Percentiles rank a stretch among this genome's conserved stretches.
These are phyloP conservation scores for Myotis brandtii DNA, from an alignment of 2,113 vertebrate genomes.

Conservation along the genomic window DNA sequence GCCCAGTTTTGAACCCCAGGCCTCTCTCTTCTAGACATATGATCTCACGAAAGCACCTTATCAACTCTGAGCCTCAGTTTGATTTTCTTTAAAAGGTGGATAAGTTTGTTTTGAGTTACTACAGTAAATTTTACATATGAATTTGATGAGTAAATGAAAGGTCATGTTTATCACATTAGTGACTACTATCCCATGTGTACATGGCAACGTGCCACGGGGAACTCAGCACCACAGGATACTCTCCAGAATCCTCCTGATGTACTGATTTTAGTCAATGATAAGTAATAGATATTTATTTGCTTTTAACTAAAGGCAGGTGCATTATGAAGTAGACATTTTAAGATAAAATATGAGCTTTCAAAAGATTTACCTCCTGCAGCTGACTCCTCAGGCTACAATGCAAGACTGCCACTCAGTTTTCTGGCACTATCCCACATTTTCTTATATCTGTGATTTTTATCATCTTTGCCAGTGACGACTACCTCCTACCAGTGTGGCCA, in stretches of 20 bases:
- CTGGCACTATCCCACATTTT: too few species aligned
- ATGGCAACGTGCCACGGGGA: not conserved
- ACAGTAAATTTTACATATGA: not conserved
- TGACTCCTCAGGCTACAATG: not conserved
- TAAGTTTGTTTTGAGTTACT: not conserved
- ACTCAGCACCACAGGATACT: rapidly evolving
- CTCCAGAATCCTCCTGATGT: not conserved
- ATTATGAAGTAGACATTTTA: not conserved
- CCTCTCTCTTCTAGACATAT: not conserved
- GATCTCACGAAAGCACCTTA: not conserved
- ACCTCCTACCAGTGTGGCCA: too few species aligned
- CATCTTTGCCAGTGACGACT: not conserved
- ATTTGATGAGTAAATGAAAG: not conserved
- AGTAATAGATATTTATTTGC: not conserved
- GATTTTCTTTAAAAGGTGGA: not conserved
- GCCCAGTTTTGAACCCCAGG: not conserved
- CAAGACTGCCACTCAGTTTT: not conserved
- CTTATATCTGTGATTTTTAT: not conserved
- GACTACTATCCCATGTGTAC: rapidly evolving
- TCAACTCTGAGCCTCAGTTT: not conserved
- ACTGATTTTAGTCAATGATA: not conserved
- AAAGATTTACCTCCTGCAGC: not conserved
- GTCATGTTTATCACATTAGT: not conserved
- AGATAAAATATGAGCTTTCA: not conserved
- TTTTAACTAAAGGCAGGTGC: not conserved